A percentile compares a stretch with the other conserved stretches of the same genome.
Evolutionary conservation across 2,888 invertebrate species (phyloP).

Genomic region (Drosophila paracracens): DNA sequence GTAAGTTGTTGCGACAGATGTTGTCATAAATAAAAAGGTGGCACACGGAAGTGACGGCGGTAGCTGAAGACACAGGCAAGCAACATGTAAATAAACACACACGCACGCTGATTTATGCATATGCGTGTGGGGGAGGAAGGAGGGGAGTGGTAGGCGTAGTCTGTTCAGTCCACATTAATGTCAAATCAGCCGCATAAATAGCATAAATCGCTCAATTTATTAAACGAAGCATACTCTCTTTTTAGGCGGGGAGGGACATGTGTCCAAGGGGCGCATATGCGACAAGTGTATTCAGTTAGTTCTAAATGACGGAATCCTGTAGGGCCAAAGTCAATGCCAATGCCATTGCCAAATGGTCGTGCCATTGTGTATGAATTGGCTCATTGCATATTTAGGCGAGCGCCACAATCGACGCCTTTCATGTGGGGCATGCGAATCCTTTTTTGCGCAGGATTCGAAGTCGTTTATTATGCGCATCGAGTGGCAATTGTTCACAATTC

Average conservation of each 20-base stretch:
- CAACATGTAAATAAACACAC: constrained; percentile 72
- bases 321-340: constrained; percentile 4
- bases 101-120: constrained; percentile 56
- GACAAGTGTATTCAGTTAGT: constrained; percentile 73
- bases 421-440: constrained; percentile 20
- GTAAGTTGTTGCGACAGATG: constrained; percentile 74
- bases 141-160: constrained; percentile 22
- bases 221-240: constrained; percentile 65
- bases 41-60: constrained; percentile 46
- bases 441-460: constrained; percentile 23
- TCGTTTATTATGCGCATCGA: constrained; percentile 52
- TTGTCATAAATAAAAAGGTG: constrained; percentile 78
- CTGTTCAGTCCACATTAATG: constrained; percentile 83
- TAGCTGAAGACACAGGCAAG: constrained; percentile 22
- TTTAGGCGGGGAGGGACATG: constrained; percentile 7
- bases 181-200: constrained; percentile 83
- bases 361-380: constrained; percentile 41
- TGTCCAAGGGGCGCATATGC: constrained; percentile 45
- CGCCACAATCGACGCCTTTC: constrained; percentile 48
- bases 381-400: constrained; percentile 48
- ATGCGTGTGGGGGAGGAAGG: constrained; percentile 19
- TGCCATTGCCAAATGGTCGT: background rate
- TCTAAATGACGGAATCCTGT: constrained; percentile 67
- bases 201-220: constrained; percentile 82
- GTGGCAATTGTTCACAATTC: constrained; percentile 68